Percentiles rank a stretch among this genome's conserved stretches.
Evolutionary conservation across 2,797 vertebrate species (phyloP).

Genomic region (Cossypha niveicapilla): DNA sequence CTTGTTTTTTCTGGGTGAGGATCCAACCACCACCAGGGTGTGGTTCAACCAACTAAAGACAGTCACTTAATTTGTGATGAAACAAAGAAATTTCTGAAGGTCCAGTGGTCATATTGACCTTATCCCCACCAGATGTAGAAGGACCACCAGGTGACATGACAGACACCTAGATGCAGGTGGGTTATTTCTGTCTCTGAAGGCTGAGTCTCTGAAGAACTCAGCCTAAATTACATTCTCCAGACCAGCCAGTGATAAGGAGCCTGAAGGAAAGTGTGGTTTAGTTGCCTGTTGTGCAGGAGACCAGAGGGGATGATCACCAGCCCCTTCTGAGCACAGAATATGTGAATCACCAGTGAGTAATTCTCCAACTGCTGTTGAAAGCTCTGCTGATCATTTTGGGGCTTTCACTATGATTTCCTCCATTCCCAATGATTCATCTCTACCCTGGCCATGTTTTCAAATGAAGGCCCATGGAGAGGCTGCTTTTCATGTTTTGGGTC

Average conservation of each 20-base stretch:
- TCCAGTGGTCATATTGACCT: not conserved
- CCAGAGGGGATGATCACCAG: not conserved
- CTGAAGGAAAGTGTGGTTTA: not conserved
- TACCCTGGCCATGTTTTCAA: not conserved
- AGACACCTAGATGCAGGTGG: not conserved
- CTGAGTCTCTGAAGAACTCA: not conserved
- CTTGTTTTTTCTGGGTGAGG: not conserved
- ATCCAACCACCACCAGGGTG: not conserved
- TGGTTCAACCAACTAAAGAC: not conserved
- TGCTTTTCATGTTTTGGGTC: constrained; percentile 6
- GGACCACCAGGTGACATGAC: not conserved
- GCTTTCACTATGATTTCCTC: constrained; percentile 41
- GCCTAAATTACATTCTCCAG: not conserved
- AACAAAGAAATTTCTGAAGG: not conserved
- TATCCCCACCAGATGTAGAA: not conserved
- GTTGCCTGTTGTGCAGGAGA: not conserved
- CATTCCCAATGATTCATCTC: constrained; percentile 10
- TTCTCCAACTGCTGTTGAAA: constrained; percentile 39
- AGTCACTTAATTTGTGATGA: not conserved
- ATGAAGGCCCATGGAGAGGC: not conserved
- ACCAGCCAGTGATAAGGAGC: not conserved
- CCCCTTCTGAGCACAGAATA: constrained; percentile 13
- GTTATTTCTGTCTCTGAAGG: not conserved
- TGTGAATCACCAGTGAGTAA: constrained; percentile 59
- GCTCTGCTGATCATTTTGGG: constrained; percentile 9